Evolutionary conservation across 2,797 vertebrate genomes (phyloP).

Genomic region (Leptatherina wallacei): DNA sequence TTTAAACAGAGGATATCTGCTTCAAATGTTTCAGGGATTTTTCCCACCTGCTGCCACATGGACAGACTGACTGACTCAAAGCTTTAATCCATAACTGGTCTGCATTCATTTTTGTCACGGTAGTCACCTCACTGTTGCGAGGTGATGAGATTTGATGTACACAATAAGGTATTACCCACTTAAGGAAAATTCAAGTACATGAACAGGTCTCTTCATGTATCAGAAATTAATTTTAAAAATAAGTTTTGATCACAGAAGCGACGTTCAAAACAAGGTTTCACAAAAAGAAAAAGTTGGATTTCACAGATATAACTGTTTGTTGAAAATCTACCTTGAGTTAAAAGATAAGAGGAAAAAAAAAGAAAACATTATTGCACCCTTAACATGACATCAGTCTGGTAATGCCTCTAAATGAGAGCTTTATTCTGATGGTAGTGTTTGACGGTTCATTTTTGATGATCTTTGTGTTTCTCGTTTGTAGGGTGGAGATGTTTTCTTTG

Average conservation of each 20-base stretch:
- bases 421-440: conserved; percentile 45
- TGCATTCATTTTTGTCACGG: conserved; percentile 13
- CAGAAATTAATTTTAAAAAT: not conserved
- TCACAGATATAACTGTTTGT: not conserved
- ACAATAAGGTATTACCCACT: conserved; percentile 3
- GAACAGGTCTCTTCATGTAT: not conserved
- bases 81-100: not conserved
- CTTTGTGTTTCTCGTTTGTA: conserved; percentile 42
- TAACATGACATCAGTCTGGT: conserved; percentile 42
- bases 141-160: conserved; percentile 6
- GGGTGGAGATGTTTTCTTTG: conserved; percentile 60
- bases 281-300: too few relatives aligned
- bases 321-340: not conserved
- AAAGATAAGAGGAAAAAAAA: not conserved
- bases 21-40: not conserved
- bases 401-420: conserved; percentile 35
- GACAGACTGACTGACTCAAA: not conserved
- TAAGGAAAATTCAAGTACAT: conserved; percentile 10
- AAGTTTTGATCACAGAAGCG: too few relatives aligned
- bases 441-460: conserved; percentile 48
- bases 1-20: conserved; percentile 1
- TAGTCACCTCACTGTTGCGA: not conserved
- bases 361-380: conserved; percentile 30
- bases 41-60: not conserved
- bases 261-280: too few relatives aligned